Conservation (phyloP, 2,797 vertebrate species). For the Channa striata region DNA sequence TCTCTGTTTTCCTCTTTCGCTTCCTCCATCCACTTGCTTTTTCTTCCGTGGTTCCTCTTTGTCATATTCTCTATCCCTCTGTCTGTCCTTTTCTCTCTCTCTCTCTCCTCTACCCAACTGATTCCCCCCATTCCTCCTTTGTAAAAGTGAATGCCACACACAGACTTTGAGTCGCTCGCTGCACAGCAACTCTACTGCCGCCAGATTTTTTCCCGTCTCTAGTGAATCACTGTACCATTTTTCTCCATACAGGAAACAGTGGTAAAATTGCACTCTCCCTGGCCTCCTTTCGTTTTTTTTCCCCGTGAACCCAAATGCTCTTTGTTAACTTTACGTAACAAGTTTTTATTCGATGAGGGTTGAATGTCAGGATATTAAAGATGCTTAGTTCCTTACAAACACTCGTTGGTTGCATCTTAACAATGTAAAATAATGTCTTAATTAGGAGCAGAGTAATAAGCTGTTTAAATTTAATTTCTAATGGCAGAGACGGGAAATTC, state of each 20-base stretch:
- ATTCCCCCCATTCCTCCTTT: constrained; percentile 56
- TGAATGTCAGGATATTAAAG: constrained; percentile 2
- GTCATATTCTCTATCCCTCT: constrained; percentile 50
- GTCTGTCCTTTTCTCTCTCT: constrained; percentile 44
- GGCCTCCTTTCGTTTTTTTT: constrained; percentile 45
- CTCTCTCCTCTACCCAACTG: constrained; percentile 50
- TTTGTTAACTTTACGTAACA: constrained; percentile 1
- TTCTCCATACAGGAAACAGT: constrained; percentile 50
- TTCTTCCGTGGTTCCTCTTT: constrained; percentile 59
- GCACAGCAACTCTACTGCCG: constrained; percentile 64
- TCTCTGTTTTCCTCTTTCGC: constrained; percentile 33
- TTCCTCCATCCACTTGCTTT: constrained; percentile 54
- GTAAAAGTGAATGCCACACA: constrained; percentile 82
- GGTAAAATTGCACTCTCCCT: constrained; percentile 46
- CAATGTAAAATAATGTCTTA: too few species aligned
- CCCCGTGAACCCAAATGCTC: constrained; percentile 3
- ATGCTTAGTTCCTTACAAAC: background rate
- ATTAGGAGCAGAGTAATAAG: too few species aligned
- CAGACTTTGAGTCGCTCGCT: constrained; percentile 75
- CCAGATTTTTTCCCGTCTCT: constrained; percentile 78
- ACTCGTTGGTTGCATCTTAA: too few species aligned
- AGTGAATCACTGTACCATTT: constrained; percentile 62
- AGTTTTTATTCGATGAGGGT: constrained; percentile 11
- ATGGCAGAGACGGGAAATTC: too few species aligned
- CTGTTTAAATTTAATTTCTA: too few species aligned